Evolutionary conservation across 2,113 vertebrate genomes (phyloP), one percentile per base, ranked within the genome.

Genomic region (Romanogobio albipinnatus): DNA sequence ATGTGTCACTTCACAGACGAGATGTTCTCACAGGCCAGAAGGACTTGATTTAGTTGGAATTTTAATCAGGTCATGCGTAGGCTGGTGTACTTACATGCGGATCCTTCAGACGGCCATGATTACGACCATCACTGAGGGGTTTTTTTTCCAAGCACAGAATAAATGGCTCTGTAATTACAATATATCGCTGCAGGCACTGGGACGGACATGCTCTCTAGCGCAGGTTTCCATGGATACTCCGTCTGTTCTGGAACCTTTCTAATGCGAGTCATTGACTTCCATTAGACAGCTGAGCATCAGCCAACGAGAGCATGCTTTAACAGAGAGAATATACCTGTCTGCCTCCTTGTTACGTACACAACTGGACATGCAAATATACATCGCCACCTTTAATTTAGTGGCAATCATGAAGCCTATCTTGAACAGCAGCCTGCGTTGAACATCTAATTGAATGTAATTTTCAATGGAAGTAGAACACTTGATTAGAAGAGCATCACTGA

Each of bases 141-240:
- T 24, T 47, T 74, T 74, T 58, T 62, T 24, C 5, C 9, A 43
- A 58, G 47, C 29, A 3, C 36, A 43, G 58, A 56, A 88, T 83
- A 85, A 78, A 87, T 71, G 39, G 83, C 82, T 71, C 26, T 58
- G 87, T 82, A 84, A 89, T 88, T 89, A 87, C 87, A 85, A 81
- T 81, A 82, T 80, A 87, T 87, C 56, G 58, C 89, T 85, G 85
- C 86, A 82, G 89, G 89, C 87, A 89, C 75, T 86, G 88, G 87
- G 39, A 85, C 56, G 89, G 88, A 92, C 92, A 83, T 76, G 79
- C 91, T 93, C 86, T 83, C 84, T 88, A 90, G 86, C 47, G 24
- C 91, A 86, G 80, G 93, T 95, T 94, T 93, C 94, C 93, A 95
- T 94, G 94, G 94, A 92, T 91, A 95, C 80, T 13, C 87, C 14